Percentiles rank a stretch among this genome's conserved stretches.
These are phyloP conservation scores for Antechinus stuartii DNA, from an alignment of 2,113 vertebrate species.

Conservation along the genomic window DNA sequence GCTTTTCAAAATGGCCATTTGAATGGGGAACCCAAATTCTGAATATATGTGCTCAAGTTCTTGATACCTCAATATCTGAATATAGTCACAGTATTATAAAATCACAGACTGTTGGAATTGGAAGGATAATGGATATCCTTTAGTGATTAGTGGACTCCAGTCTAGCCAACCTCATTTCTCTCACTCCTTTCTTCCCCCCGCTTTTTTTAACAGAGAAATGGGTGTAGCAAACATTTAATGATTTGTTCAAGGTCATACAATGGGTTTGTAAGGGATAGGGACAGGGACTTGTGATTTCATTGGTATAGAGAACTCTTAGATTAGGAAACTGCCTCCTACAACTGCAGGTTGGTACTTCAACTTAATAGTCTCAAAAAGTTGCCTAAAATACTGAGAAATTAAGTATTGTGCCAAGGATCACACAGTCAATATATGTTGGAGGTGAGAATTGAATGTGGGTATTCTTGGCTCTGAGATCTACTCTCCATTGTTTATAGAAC, in stretches of 20 bases:
- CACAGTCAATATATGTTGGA: not conserved
- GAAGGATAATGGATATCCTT: not conserved
- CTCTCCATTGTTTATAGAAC: not conserved
- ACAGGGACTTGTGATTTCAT: not conserved
- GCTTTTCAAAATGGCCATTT: slow-evolving; percentile 37
- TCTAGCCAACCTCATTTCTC: not conserved
- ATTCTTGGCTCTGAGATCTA: not conserved
- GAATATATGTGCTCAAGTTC: not conserved
- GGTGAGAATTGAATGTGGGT: not conserved
- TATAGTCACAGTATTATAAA: not conserved
- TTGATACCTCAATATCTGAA: not conserved
- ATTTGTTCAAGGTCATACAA: not conserved
- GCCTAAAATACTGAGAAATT: not conserved
- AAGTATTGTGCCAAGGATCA: not conserved
- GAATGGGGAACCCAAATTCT: slow-evolving; percentile 29
- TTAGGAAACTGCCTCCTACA: not conserved
- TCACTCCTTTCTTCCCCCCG: not conserved
- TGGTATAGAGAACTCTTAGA: not conserved
- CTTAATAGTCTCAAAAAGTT: not conserved
- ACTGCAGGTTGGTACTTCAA: not conserved
- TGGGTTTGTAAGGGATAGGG: not conserved
- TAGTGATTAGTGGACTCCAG: not conserved
- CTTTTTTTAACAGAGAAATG: not conserved
- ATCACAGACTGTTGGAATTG: not conserved
- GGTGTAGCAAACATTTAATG: not conserved